Conservation (phyloP, 1,140 invertebrate genomes). For the Battus philenor region DNA sequence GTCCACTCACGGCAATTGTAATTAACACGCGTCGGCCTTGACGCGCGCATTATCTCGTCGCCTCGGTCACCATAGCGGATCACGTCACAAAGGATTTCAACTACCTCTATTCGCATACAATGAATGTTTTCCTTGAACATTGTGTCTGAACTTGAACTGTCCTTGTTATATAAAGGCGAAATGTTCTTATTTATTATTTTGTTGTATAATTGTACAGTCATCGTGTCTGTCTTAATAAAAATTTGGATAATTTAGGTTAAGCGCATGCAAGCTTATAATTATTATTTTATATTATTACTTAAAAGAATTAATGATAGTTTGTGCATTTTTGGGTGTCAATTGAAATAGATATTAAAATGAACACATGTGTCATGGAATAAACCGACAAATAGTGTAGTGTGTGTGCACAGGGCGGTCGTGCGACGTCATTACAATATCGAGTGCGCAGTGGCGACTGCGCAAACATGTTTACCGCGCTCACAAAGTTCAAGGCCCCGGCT, state of each 20-base stretch:
- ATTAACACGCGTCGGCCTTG: conserved; percentile 69
- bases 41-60: conserved; percentile 52
- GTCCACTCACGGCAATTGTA: conserved; percentile 72
- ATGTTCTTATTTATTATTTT: not conserved
- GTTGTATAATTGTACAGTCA: not conserved
- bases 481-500: conserved; percentile 67
- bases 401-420: conserved; percentile 21
- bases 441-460: conserved; percentile 60
- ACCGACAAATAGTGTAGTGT: conserved; percentile 22
- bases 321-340: no score
- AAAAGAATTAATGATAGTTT: no score
- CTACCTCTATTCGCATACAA: conserved; percentile 37
- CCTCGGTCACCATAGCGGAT: conserved; percentile 49
- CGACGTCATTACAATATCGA: conserved; percentile 57
- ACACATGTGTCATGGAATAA: conserved; percentile 30
- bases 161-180: no score
- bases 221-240: no score
- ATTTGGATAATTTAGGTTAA: no score
- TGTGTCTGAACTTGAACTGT: conserved; percentile 45
- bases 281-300: no score
- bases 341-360: no score
- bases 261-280: no score
- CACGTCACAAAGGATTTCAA: conserved; percentile 61
- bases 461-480: conserved; percentile 70
- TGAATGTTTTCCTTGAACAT: conserved; percentile 60